Base-by-base conservation (phyloP, 2,113 vertebrate genomes). In the Mungos mungo region DNA sequence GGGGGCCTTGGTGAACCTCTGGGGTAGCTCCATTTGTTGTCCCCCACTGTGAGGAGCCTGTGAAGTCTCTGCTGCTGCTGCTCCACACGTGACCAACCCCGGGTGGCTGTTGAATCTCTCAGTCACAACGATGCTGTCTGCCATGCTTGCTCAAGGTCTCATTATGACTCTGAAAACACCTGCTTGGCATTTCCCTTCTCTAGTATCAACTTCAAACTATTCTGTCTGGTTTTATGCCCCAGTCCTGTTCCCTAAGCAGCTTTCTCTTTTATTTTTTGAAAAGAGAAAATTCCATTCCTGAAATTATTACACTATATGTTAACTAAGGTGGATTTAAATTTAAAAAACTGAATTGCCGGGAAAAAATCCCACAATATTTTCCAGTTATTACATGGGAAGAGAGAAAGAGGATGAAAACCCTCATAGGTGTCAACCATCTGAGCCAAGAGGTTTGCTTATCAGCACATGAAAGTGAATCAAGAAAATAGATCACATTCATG, bases 81-180 rank as follows among this genome's bases (percentile, higher is more conserved):
- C 35, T 57, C 35, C 3, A 0, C 9, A 12, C 0, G 0, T 4
- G 38, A 15, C 76, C 14, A 0, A 21, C 71, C 76, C 79, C 18
- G 15, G 12, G 7, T 15, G 11, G 29, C 19, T 47, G 19, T 12
- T 4, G 15, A 35, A 3, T 13, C 50, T 86, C 8, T 45, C 68
- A 0, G 0, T 31, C 63, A 33, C 57, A 47, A 31, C 41, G 38
- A 72, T 5, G 21, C 29, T 3, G 31, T 29, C 18, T 63, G 33
- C 72, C 57, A 1, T 1, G 31, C 89, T 16, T 60, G 57, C n/a
- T 21, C 76, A 27, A 47, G 35, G 52, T 33, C 66, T 82, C 45
- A 25, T 23, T 38, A 6, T 16, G 38, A 66, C 57, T 77, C 92
- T 47, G 71, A 68, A 92, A 82, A 29, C 45, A 38, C 9, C 77